phyloP scores from a whole-genome alignment of 2,113 vertebrate species.

The Elephas maximus region DNA sequence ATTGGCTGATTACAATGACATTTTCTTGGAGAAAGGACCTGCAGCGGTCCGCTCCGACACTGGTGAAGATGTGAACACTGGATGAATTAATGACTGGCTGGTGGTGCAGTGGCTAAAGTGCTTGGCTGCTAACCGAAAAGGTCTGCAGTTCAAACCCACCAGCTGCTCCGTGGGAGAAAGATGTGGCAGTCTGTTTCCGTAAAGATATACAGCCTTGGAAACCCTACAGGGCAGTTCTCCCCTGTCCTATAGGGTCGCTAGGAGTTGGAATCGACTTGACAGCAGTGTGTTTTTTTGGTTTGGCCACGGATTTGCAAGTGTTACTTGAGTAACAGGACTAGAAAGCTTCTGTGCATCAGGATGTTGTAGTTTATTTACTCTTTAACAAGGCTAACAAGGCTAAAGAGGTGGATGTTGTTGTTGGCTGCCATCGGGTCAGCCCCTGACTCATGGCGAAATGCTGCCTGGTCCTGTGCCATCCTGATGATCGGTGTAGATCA shows the following conservation, averaged over 20 bases:
- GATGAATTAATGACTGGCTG: constrained; percentile 29
- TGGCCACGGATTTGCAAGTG: not conserved
- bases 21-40: constrained; percentile 54
- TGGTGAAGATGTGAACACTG: not conserved
- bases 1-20: constrained; percentile 50
- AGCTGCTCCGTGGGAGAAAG: too few relatives aligned
- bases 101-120: too few relatives aligned
- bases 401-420: not conserved
- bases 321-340: not conserved
- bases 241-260: too few relatives aligned
- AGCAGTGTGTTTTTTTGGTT: too few relatives aligned
- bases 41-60: accelerated
- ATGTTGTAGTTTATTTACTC: not conserved
- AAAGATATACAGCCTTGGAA: too few relatives aligned
- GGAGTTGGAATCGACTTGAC: too few relatives aligned
- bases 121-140: too few relatives aligned
- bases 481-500: not conserved
- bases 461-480: not conserved
- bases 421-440: not conserved
- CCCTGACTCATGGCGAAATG: not conserved
- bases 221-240: too few relatives aligned
- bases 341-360: not conserved
- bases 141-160: too few relatives aligned
- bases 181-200: too few relatives aligned
- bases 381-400: not conserved